Conservation (phyloP, 2,113 vertebrate genomes). For the Oceanodroma tethys region DNA sequence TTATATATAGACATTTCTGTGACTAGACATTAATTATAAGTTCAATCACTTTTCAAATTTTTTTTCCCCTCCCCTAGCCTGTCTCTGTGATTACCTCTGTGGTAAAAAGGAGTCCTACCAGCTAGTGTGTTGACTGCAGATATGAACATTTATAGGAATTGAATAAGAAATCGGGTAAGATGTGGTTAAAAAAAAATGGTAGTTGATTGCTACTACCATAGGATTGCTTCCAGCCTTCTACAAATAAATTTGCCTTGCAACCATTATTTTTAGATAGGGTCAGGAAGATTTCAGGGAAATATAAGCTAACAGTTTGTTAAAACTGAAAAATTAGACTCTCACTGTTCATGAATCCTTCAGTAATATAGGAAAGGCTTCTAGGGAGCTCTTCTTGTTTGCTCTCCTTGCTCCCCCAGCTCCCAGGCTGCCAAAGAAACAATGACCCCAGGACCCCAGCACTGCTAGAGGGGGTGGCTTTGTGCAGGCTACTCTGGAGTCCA, state of each 20-base stretch:
- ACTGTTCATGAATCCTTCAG: not conserved
- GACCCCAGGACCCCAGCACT: not conserved
- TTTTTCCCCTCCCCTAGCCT: fast-evolving
- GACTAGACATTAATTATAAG: not conserved
- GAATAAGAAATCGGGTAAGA: not conserved
- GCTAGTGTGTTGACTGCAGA: not conserved
- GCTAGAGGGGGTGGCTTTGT: not conserved
- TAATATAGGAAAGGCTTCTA: not conserved
- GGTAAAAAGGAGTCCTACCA: not conserved
- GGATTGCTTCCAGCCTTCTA: not conserved
- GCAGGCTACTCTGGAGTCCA: not conserved
- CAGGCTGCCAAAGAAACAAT: not conserved
- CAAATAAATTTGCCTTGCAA: not conserved
- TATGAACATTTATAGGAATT: not conserved
- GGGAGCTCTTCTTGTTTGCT: not conserved
- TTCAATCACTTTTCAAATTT: not conserved
- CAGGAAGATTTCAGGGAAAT: not conserved
- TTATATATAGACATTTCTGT: not conserved
- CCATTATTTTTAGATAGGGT: not conserved
- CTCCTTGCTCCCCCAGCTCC: not conserved
- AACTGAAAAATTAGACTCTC: not conserved
- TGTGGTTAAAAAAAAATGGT: not conserved
- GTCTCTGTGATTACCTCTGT: not conserved
- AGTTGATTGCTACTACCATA: not conserved
- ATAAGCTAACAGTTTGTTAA: not conserved